Evolutionary conservation across 1,140 invertebrate species (phyloP), one percentile per base, ranked within the genome.

Genomic region (Zelostemma sp.): DNA sequence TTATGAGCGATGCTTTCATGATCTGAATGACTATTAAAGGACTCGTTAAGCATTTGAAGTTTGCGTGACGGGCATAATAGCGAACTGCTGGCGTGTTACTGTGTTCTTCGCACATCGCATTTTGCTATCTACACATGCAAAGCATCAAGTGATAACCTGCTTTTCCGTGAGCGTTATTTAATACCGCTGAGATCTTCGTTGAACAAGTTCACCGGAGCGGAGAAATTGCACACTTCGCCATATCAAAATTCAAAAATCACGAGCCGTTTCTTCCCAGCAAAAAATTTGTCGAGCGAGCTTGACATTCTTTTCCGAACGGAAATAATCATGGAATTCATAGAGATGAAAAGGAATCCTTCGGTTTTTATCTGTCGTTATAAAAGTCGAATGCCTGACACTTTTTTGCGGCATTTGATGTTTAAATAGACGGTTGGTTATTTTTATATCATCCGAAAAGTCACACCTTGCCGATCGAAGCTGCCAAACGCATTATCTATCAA

Each of bases 51-150:
- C 55, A 72, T 38, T 38, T 38, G 35, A 43, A 43, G 40, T 4
- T 6, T 49, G 73, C 77, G 74, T 79, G 77, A 78, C 64, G 58
- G 48, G 72, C 69, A 72, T 78, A 49, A 31, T 70, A 53, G 8
- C 17, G 1, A 21, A 15, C 15, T 21, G 15, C 19, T 12, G 1
- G 5, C 35, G 53, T 59, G 17, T 43, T 45, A 12, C 40, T 40
- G 9, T 14, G 25, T 40, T 35, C 1, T 21, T 18, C 12, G 35
- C 15, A 17, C 14, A 16, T 8, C 16, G 40, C 40, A 43, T 15
- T 12, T 43, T 15, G 11, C 40, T 11, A 12, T 38, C 9, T 12
- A 43, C 40, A 43, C 40, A 1, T 43, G 40, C 40, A 17, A 16
- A 43, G 16, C 40, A 17, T 2, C 16, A 8, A 16, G 40, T 43